Conservation (phyloP, 2,888 invertebrate genomes). For the Tenodera sinensis region DNA sequence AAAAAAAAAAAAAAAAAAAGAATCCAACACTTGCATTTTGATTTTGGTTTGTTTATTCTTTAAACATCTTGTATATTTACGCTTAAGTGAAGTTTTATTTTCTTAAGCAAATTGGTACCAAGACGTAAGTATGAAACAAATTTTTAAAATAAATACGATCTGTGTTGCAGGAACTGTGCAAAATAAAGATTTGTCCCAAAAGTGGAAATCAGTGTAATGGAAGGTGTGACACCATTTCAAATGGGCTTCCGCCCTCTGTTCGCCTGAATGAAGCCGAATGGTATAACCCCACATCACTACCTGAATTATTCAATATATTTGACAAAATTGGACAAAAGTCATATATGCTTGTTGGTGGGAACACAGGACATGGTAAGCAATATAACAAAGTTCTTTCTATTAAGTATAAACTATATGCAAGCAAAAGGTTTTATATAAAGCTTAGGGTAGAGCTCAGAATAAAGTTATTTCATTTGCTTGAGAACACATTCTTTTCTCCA, state of each 20-base stretch:
- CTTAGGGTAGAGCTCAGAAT: no score
- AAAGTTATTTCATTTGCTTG: no score
- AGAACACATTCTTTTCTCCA: no score
- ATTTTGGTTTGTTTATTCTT: no score
- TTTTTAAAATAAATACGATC: not conserved
- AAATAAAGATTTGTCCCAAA: conserved; percentile 34
- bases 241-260: not conserved
- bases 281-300: conserved; percentile 55
- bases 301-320: conserved; percentile 47
- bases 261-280: conserved; percentile 48
- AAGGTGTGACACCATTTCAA: not conserved
- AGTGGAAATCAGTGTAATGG: not conserved
- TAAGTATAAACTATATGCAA: no score
- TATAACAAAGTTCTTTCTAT: not conserved
- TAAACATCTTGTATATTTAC: no score
- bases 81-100: no score
- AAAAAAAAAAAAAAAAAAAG: no score
- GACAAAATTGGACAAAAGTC: conserved; percentile 42
- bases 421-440: no score
- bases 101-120: not conserved
- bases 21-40: no score
- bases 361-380: conserved; percentile 66
- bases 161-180: conserved; percentile 39
- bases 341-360: conserved; percentile 60
- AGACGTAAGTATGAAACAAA: not conserved